Evolutionary conservation across 2,888 invertebrate species (phyloP).

Genomic region (Polymixis lichenea): DNA sequence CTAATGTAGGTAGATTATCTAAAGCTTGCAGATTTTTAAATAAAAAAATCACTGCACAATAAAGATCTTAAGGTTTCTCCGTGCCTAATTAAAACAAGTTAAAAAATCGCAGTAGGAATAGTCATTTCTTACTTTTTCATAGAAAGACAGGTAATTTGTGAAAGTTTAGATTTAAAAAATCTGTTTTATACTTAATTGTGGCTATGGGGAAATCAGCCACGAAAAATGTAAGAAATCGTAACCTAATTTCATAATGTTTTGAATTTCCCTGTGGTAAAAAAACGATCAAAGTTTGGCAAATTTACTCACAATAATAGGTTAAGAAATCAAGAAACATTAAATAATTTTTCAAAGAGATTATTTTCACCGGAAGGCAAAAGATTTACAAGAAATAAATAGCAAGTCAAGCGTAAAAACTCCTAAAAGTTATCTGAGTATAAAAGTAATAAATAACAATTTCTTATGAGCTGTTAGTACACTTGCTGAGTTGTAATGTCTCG

Average conservation of each 20-base stretch:
- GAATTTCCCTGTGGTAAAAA: slow-evolving; percentile 24
- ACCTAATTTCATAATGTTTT: neutral
- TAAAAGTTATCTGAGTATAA: neutral
- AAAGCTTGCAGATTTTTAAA: neutral
- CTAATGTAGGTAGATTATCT: neutral
- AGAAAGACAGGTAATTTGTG: slow-evolving; percentile 1
- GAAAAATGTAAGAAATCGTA: neutral
- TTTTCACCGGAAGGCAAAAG: neutral
- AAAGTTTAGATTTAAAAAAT: neutral
- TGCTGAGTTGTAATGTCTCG: slow-evolving; percentile 32
- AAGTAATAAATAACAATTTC: slow-evolving; percentile 35
- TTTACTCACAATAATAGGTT: neutral
- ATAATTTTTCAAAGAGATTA: neutral
- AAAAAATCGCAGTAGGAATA: neutral
- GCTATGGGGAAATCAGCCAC: slow-evolving; percentile 1
- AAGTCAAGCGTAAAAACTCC: neutral
- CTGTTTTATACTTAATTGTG: neutral
- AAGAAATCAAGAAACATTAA: neutral
- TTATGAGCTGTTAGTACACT: slow-evolving; percentile 38
- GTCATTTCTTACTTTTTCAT: neutral
- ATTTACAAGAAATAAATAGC: slow-evolving; percentile 9
- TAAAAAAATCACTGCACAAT: no score
- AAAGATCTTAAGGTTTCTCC: neutral
- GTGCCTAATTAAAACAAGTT: neutral
- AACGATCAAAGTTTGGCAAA: slow-evolving; percentile 7